Conservation (phyloP, 1,140 invertebrate species). For the Agrilus planipennis region DNA sequence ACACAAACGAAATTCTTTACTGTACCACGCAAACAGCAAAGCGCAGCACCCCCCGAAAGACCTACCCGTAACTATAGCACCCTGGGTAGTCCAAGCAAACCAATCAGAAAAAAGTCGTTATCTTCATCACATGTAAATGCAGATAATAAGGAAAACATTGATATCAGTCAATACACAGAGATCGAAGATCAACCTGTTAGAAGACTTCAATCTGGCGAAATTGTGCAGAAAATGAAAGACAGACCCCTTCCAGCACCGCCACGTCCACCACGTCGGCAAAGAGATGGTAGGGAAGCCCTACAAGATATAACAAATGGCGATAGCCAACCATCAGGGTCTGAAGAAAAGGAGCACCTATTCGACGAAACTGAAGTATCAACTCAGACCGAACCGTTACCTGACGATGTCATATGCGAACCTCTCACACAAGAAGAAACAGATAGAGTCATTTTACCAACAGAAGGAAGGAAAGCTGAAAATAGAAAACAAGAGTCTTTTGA, state of each 20-base stretch:
- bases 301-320: slow-evolving; percentile 27
- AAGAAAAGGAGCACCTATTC: slow-evolving; percentile 12
- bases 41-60: slow-evolving; percentile 32
- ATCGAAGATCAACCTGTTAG: slow-evolving; percentile 44
- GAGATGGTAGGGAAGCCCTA: slow-evolving; percentile 29
- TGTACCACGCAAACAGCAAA: slow-evolving; percentile 32
- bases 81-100: slow-evolving; percentile 41
- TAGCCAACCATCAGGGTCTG: slow-evolving; percentile 13
- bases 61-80: slow-evolving; percentile 57
- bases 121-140: slow-evolving; percentile 38
- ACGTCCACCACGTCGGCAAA: slow-evolving; percentile 51
- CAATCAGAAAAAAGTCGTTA: slow-evolving; percentile 38
- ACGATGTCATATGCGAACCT: slow-evolving; percentile 61
- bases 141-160: slow-evolving; percentile 34
- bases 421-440: slow-evolving; percentile 28
- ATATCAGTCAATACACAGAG: slow-evolving; percentile 46
- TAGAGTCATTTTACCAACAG: slow-evolving; percentile 30
- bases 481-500: too few relatives aligned
- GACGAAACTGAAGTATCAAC: slow-evolving; percentile 62
- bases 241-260: slow-evolving; percentile 71
- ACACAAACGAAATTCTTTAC: slow-evolving; percentile 39
- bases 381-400: slow-evolving; percentile 68
- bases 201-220: slow-evolving; percentile 53
- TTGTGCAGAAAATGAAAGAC: slow-evolving; percentile 66
- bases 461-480: slow-evolving; percentile 12